These are phyloP conservation scores for Himantopus leucocephalus DNA, from an alignment of 2,113 vertebrate species.

Conservation along the genomic window DNA sequence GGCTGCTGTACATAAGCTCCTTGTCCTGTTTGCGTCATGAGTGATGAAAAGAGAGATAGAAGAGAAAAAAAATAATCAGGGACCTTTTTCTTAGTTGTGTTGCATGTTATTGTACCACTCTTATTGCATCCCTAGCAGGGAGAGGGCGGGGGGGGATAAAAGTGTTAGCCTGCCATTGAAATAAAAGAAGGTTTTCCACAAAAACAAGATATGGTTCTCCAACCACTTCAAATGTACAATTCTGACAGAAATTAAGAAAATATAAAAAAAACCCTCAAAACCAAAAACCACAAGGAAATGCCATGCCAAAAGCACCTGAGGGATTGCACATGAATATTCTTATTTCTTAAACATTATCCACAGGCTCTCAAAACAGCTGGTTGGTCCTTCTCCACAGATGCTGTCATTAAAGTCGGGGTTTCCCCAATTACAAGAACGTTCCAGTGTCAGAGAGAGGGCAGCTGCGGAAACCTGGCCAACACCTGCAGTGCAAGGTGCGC, in stretches of 20 bases:
- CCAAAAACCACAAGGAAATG: not conserved
- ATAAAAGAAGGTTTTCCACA: not conserved
- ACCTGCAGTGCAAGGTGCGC: accelerated
- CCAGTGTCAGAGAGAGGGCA: not conserved
- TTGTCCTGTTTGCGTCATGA: not conserved
- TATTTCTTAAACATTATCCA: not conserved
- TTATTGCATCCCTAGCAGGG: not conserved
- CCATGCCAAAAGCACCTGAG: not conserved
- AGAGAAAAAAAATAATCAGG: not conserved
- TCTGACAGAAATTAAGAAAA: not conserved
- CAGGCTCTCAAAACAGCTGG: not conserved
- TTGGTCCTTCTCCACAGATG: not conserved
- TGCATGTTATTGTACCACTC: not conserved
- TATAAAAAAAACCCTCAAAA: not conserved
- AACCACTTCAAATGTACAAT: not conserved
- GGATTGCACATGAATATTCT: not conserved
- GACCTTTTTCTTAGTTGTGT: not conserved
- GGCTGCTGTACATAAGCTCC: not conserved
- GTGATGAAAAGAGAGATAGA: not conserved
- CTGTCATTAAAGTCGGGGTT: not conserved
- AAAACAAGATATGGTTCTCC: not conserved
- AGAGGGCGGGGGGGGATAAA: not conserved
- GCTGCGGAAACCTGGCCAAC: not conserved
- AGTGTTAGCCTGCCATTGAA: not conserved
- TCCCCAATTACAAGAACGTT: not conserved